Evolutionary conservation across 2,888 invertebrate genomes (phyloP).

Genomic region (Eupithecia dodoneata): DNA sequence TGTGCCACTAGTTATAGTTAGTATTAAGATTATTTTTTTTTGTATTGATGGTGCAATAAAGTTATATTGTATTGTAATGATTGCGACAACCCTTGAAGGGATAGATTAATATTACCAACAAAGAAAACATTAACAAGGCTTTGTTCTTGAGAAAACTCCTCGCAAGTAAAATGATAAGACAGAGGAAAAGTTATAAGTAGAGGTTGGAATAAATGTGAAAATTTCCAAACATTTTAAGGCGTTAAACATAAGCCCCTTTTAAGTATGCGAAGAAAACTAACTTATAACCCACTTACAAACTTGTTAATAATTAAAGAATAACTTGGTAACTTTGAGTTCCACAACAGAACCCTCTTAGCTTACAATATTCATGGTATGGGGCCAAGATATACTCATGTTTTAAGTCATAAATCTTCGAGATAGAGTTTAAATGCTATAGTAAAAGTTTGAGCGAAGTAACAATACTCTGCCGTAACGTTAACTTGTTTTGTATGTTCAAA

Average conservation of each 20-base stretch:
- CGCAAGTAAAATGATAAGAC: conserved; percentile 16
- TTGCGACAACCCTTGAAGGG: not conserved
- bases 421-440: conserved; percentile 27
- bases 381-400: conserved; percentile 25
- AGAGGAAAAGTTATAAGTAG: conserved; percentile 11
- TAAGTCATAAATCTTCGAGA: not conserved
- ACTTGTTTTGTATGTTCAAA: not conserved
- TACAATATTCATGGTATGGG: conserved; percentile 59
- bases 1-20: no score
- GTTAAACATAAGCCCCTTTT: conserved; percentile 13
- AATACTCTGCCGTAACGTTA: not conserved
- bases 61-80: no score
- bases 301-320: conserved; percentile 42
- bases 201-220: no score
- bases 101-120: not conserved
- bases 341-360: conserved; percentile 37
- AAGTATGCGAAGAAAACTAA: conserved; percentile 33
- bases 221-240: not conserved
- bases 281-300: conserved; percentile 32
- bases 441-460: conserved; percentile 24
- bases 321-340: conserved; percentile 36
- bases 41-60: no score
- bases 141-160: not conserved
- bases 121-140: not conserved
- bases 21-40: no score